Base-by-base conservation (phyloP, 2,888 invertebrate species). In the Parnassius mnemosyne region DNA sequence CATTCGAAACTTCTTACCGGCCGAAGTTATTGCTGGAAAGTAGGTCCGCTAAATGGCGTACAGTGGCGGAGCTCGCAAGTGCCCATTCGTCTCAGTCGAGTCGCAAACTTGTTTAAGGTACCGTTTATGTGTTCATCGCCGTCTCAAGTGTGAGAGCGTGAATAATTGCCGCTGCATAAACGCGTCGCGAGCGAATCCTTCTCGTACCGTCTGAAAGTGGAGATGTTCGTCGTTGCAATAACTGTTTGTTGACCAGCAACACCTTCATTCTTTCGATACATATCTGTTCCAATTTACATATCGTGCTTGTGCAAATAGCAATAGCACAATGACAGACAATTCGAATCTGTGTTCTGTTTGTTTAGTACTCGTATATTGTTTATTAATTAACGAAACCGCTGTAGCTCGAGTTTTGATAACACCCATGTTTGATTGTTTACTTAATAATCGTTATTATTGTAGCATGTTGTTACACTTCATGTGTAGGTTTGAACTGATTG, bases 61-160 rank as follows among this genome's bases (percentile, higher is more conserved):
- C 58, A 65, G 42, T 43, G 43, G 57, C 57, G 54, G 53, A 53
- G 47, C 34, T 63, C 68, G 67, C 66, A 67, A 62, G 54, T 52
- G 65, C 68, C 64, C 68, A 69, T 67, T 67, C 69, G 67, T 70
- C 71, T 68, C 66, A 64, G 64, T 62, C 68, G 70, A 68, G 61
- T 64, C 69, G 69, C 71, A 76, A 79, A 81, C 83, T 75, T 65
- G 82, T 81, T 81, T 77, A 64, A 71, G 69, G 69, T 77, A 79
- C 77, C 77, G 81, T 78, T 78, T 68, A 69, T 66, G 68, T 70
- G 66, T 65, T 60, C 63, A 59, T 65, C 64, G 60, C 20, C 63
- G 59, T 42, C 60, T 56, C 41, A 55, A 50, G 61, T 61, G 61
- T 61, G 61, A 25, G 61, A 51, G 61, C 46, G 44, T 46, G 10